Evolutionary conservation across 2,113 vertebrate species (phyloP).

Genomic region (Callipepla squamata): DNA sequence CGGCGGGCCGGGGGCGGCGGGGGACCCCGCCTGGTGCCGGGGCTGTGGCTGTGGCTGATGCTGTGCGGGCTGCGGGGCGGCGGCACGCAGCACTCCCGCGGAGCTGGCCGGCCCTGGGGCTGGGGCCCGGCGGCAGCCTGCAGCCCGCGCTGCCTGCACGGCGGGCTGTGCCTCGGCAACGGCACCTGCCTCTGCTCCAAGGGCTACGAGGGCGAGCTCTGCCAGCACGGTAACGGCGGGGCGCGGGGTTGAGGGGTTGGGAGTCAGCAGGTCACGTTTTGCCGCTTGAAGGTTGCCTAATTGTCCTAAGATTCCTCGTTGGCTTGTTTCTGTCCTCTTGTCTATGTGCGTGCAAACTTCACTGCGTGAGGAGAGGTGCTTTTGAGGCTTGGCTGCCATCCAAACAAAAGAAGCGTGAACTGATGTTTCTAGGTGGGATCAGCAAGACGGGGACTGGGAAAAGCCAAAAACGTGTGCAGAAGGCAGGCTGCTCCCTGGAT

Average conservation of each 20-base stretch:
- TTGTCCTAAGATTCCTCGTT: rapidly evolving
- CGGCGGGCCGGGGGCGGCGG: neutral
- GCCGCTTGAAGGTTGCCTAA: rapidly evolving
- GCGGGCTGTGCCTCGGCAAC: conserved; percentile 84
- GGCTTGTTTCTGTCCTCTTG: neutral
- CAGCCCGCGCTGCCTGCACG: conserved; percentile 81
- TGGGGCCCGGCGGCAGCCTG: conserved; percentile 78
- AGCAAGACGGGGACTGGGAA: neutral
- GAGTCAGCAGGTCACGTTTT: rapidly evolving
- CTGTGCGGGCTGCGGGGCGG: neutral
- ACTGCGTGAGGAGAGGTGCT: neutral
- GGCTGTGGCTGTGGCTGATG: neutral
- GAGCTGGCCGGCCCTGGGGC: conserved; percentile 78
- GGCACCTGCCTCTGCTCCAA: conserved; percentile 84
- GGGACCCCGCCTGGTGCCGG: neutral
- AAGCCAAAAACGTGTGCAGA: neutral
- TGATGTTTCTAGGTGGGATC: neutral
- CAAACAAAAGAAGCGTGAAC: neutral
- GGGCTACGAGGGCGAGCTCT: conserved; percentile 86
- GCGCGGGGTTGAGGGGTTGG: neutral
- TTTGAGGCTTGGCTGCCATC: neutral
- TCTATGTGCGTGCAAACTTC: rapidly evolving
- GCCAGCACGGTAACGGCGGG: conserved; percentile 82
- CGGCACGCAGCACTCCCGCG: conserved; percentile 73
- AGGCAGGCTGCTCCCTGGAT: neutral